Conservation (phyloP, 2,888 invertebrate genomes). For the Pristionchus arcanus region DNA sequence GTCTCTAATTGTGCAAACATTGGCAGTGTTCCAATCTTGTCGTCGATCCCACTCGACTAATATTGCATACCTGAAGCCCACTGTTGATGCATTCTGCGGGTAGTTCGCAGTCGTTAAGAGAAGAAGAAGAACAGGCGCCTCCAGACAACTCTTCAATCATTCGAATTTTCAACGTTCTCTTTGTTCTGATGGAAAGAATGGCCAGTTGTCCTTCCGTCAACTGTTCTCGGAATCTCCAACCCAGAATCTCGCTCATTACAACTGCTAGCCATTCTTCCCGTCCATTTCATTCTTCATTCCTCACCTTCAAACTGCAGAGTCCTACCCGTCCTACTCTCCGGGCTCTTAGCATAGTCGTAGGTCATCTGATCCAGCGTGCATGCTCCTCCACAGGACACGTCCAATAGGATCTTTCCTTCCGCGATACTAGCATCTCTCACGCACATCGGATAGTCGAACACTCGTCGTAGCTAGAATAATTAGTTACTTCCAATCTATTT, state of each 20-base stretch:
- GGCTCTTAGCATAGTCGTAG: constrained; percentile 14
- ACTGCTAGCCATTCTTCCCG: background rate
- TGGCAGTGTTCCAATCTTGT: too few species aligned
- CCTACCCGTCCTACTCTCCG: constrained; percentile 26
- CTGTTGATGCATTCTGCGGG: background rate
- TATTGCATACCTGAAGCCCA: background rate
- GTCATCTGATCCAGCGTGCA: constrained; percentile 49
- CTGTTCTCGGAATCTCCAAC: background rate
- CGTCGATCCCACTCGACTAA: background rate
- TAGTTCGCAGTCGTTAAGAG: background rate
- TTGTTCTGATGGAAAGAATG: background rate
- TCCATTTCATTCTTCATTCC: background rate
- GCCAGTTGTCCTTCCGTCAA: too few species aligned
- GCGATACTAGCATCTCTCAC: constrained; percentile 2
- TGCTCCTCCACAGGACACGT: constrained; percentile 43
- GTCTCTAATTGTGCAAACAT: too few species aligned
- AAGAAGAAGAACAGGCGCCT: constrained; percentile 17
- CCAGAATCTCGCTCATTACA: background rate
- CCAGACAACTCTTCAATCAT: constrained; percentile 30
- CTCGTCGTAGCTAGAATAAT: constrained; percentile 21
- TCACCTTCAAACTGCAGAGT: constrained; percentile 42
- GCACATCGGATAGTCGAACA: constrained; percentile 51
- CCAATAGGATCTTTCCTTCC: constrained; percentile 13
- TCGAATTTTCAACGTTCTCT: background rate
- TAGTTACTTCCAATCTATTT: background rate